Base-by-base conservation (phyloP, 2,113 vertebrate genomes). In the Falco punctatus region DNA sequence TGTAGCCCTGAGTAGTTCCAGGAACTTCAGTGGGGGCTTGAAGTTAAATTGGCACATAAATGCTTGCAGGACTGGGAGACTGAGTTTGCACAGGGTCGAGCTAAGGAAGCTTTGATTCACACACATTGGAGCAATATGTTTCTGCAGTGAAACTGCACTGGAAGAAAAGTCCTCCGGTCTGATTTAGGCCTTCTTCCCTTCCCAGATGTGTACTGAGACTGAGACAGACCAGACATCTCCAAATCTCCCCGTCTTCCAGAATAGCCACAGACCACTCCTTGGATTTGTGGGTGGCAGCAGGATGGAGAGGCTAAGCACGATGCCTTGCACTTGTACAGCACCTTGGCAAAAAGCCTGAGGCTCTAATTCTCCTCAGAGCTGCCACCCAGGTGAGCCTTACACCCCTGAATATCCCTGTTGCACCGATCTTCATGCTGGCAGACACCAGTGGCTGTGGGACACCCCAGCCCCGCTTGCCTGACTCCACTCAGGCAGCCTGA, bases 1-100 rank as follows among this genome's bases (percentile, higher is more conserved):
- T 52, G 48, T 88, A 92, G 58, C 71, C 67, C 75, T 27, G 69
- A 97, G 94, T 64, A 83, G 72, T 87, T 95, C 80, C 94, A 89
- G 86, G 86, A 88, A 81, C 80, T 81, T 81, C 62, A 72, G 27
- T 9, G 44, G 27, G 44, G 44, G 38, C 48, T 92, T 87, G 86
- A 87, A 89, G 65, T 89, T 84, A 66, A 86, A 83, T n/a, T 92
- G 71, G 80, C 89, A 89, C 3, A 0, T 52, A 94, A 81, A 52
- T 19, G 22, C 81, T 51, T 79, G 77, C 81, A 94, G 72, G 64
- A 62, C 19, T 28, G 35, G 23, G 82, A 94, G 71, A 22, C 55
- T 93, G 67, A 1, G 0, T 27, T 90, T 78, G 73, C 32, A 71
- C 42, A 55, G 58, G 30, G 27, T 5, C 0, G 0, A 49, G 72